These are phyloP conservation scores for Capricornis sumatraensis DNA, from an alignment of 2,113 vertebrate species.

Conservation along the genomic window DNA sequence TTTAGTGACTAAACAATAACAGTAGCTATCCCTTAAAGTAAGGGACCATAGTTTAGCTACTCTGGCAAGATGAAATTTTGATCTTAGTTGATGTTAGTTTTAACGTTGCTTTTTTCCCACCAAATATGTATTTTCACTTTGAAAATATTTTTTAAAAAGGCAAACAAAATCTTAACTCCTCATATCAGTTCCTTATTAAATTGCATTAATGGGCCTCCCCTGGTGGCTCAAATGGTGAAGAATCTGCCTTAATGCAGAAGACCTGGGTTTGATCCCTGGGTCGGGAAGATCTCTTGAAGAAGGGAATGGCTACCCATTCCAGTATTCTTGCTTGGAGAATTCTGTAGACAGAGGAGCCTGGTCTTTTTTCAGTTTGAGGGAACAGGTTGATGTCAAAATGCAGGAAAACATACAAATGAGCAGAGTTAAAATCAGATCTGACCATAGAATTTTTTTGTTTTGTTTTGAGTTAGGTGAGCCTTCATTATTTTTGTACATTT, in stretches of 20 bases:
- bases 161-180: neutral
- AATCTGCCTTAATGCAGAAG: neutral
- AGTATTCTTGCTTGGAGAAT: neutral
- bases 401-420: neutral
- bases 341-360: neutral
- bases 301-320: neutral
- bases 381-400: neutral
- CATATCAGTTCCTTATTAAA: neutral
- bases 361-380: neutral
- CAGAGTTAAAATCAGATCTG: constrained; percentile 6
- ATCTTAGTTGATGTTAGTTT: neutral
- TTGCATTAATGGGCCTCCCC: neutral
- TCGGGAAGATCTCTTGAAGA: neutral
- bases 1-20: neutral
- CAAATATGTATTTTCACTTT: neutral
- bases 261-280: neutral
- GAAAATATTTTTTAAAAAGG: neutral
- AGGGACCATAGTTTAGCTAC: neutral
- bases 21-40: neutral
- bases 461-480: neutral
- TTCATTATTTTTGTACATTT: neutral
- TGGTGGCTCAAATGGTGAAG: neutral
- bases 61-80: neutral
- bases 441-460: neutral
- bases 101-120: neutral